Percentiles rank a stretch among this genome's conserved stretches.
Conservation (phyloP, 2,113 vertebrate genomes). For the Thunnus thynnus region DNA sequence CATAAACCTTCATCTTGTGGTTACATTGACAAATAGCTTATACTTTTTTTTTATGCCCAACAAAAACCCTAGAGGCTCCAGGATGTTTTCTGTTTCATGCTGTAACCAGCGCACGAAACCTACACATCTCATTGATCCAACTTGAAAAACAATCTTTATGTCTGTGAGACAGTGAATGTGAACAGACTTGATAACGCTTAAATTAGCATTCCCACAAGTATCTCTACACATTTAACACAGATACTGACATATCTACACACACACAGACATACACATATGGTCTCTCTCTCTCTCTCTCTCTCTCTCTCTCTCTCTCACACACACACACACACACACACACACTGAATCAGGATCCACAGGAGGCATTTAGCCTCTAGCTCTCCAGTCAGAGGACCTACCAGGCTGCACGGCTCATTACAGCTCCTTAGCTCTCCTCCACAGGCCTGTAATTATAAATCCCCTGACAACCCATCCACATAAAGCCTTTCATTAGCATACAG, state of each 20-base stretch:
- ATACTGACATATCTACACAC: not conserved
- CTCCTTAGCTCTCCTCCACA: slow-evolving; percentile 60
- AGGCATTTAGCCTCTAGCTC: slow-evolving; percentile 35
- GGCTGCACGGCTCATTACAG: slow-evolving; percentile 66
- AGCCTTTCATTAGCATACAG: slow-evolving; percentile 72
- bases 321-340: not conserved
- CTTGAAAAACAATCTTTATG: not conserved
- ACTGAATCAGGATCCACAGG: slow-evolving; percentile 35
- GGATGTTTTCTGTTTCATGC: not conserved
- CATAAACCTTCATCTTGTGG: slow-evolving; percentile 22
- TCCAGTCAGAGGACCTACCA: slow-evolving; percentile 62
- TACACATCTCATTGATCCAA: not conserved
- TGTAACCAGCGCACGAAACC: not conserved
- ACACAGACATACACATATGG: not conserved
- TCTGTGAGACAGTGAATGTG: slow-evolving; percentile 5
- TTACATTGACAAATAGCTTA: not conserved
- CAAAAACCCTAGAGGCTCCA: not conserved
- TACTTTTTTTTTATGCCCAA: not conserved
- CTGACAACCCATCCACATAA: slow-evolving; percentile 56
- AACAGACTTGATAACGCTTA: slow-evolving; percentile 22
- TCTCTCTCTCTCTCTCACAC: not conserved
- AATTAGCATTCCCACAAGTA: slow-evolving; percentile 7
- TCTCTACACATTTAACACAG: not conserved
- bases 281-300: too few species aligned
- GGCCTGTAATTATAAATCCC: slow-evolving; percentile 71